Evolutionary conservation across 2,113 vertebrate species (phyloP).

Genomic region (Callipepla squamata): DNA sequence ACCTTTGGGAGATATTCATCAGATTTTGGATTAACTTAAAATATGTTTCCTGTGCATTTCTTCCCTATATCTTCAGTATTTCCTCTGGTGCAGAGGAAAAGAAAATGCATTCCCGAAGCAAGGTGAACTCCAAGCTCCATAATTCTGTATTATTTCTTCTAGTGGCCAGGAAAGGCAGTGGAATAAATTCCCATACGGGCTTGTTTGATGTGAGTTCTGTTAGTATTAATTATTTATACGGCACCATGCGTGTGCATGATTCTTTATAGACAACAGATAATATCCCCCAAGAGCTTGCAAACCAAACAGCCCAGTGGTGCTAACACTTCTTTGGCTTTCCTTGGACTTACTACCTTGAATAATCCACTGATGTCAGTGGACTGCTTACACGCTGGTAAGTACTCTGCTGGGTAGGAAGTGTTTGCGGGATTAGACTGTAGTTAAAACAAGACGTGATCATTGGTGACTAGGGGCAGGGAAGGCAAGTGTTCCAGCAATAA

Average conservation of each 20-base stretch:
- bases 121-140: not conserved
- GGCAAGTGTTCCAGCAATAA: not conserved
- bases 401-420: conserved; percentile 47
- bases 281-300: conserved; percentile 59
- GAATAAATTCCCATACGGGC: not conserved
- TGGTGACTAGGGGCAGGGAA: conserved; percentile 30
- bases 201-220: conserved; percentile 38
- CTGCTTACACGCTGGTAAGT: not conserved
- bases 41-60: conserved; percentile 40
- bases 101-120: conserved; percentile 15
- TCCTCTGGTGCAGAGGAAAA: conserved; percentile 26
- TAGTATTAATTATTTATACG: conserved; percentile 65
- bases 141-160: conserved; percentile 36
- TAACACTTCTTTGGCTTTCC: conserved; percentile 44
- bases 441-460: conserved; percentile 25
- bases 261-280: conserved; percentile 53
- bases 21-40: conserved; percentile 46
- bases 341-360: not conserved
- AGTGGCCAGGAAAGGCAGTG: conserved; percentile 7
- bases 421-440: conserved; percentile 41
- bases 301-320: not conserved
- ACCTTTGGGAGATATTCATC: conserved; percentile 24
- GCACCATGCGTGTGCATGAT: not conserved
- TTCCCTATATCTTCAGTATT: conserved; percentile 11
- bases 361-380: conserved; percentile 10